Evolutionary conservation across 30 jellyfish, hydroid and myxozoan species (phyloP).

Genomic region (Aurelia sp.): DNA sequence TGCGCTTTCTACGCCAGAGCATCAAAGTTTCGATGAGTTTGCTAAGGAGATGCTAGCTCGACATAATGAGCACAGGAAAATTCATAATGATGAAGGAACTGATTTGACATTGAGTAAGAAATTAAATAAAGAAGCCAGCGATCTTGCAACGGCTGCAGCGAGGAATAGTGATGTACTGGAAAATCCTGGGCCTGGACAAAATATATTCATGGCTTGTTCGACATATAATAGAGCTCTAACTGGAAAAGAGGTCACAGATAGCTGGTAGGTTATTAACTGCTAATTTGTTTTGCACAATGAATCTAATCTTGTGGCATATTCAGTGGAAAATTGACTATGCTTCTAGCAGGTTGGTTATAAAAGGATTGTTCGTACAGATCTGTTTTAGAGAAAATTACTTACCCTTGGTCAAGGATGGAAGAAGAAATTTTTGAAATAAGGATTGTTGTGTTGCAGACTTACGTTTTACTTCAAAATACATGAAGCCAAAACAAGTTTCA

Average conservation of each 20-base stretch:
- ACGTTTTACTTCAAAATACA: no score
- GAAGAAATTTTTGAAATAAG: no score
- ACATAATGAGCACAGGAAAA: constrained; percentile 66
- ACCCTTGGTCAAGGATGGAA: no score
- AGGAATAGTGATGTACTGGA: constrained; percentile 59
- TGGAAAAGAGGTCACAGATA: constrained; percentile 83
- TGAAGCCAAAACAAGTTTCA: no score
- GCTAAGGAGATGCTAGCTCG: constrained; percentile 41
- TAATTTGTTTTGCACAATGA: no score
- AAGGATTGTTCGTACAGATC: no score
- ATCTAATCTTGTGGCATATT: no score
- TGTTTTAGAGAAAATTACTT: no score
- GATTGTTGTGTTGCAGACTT: no score
- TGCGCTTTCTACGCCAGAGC: constrained; percentile 20
- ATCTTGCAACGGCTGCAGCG: constrained; percentile 71
- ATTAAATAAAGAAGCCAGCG: constrained; percentile 61
- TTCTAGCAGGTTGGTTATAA: no score
- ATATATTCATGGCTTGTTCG: constrained; percentile 75
- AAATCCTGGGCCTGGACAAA: constrained; percentile 70
- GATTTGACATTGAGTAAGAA: constrained; percentile 46
- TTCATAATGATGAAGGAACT: constrained; percentile 61
- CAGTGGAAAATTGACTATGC: no score
- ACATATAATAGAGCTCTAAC: constrained; percentile 72
- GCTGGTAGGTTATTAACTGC: constrained; percentile 63
- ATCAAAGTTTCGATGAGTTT: constrained; percentile 46